A percentile compares a stretch with the other conserved stretches of the same genome.
phyloP scores from a whole-genome alignment of 1,140 invertebrate species.

The Proales similis region DNA sequence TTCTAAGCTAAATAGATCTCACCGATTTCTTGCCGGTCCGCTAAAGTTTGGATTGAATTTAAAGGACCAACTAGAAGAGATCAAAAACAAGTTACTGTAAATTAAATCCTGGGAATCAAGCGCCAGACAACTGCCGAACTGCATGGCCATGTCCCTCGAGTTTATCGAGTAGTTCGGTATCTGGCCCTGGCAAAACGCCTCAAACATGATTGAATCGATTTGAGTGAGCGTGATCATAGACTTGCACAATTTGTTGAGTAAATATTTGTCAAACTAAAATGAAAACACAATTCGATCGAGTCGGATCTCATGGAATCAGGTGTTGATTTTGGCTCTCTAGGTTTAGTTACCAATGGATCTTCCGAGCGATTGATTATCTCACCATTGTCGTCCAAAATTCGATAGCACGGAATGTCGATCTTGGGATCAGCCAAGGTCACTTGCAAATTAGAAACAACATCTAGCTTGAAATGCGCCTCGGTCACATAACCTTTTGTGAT shows the following conservation, averaged over 20 bases:
- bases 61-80: background rate
- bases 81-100: conserved; percentile 36
- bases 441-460: too few species aligned
- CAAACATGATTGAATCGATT: conserved; percentile 94
- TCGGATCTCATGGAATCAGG: background rate
- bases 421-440: too few species aligned
- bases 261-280: conserved; percentile 24
- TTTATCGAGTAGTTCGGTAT: conserved; percentile 99
- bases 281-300: background rate
- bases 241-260: conserved; percentile 49
- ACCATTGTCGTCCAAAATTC: conserved; percentile 28
- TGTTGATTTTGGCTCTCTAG: background rate
- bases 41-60: conserved; percentile 49
- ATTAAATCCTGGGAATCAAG: conserved; percentile 72
- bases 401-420: conserved; percentile 37
- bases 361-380: conserved; percentile 4
- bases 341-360: conserved; percentile 17
- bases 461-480: too few species aligned
- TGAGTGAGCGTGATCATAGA: conserved; percentile 76
- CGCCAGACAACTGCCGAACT: conserved; percentile 89
- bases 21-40: conserved; percentile 44
- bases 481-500: too few species aligned
- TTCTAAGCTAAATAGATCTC: background rate
- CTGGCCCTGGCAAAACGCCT: conserved; percentile 92
- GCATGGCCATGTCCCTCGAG: conserved; percentile 88